Evolutionary conservation across 2,888 invertebrate genomes (phyloP).

Genomic region (Andrena flavipes): DNA sequence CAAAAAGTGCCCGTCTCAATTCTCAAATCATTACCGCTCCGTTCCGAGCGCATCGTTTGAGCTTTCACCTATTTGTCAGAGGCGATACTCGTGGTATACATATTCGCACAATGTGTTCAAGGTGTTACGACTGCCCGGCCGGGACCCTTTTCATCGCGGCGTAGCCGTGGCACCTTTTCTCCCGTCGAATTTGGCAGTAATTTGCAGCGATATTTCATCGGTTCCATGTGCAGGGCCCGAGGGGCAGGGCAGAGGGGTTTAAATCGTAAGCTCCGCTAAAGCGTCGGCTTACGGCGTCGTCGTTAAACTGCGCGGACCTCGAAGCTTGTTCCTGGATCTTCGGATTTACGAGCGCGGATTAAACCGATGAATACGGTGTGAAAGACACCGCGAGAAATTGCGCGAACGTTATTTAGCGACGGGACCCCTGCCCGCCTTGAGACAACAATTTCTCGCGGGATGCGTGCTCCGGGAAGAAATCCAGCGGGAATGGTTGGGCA

Average conservation of each 20-base stretch:
- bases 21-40: too few relatives aligned
- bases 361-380: constrained; percentile 27
- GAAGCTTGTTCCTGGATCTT: constrained; percentile 58
- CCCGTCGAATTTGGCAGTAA: constrained; percentile 55
- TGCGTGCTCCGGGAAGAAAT: constrained; percentile 20
- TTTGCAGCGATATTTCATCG: constrained; percentile 58
- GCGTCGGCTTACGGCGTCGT: constrained; percentile 50
- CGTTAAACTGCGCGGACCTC: constrained; percentile 57
- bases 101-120: background rate
- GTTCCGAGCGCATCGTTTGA: too few relatives aligned
- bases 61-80: too few relatives aligned
- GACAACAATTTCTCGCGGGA: constrained; percentile 23
- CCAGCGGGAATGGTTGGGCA: background rate
- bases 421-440: constrained; percentile 9
- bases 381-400: constrained; percentile 26
- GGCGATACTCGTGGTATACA: too few relatives aligned
- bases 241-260: constrained; percentile 41
- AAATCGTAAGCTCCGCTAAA: constrained; percentile 58
- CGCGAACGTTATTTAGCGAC: constrained; percentile 39
- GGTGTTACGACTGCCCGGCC: background rate
- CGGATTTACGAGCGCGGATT: constrained; percentile 59
- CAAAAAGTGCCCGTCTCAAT: too few relatives aligned
- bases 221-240: constrained; percentile 5
- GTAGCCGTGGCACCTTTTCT: constrained; percentile 15
- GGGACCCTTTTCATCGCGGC: constrained; percentile 9